Percentiles rank a stretch among this genome's conserved stretches.
These are phyloP conservation scores for Poecilia latipinna DNA, from an alignment of 2,113 vertebrate species.

Conservation along the genomic window DNA sequence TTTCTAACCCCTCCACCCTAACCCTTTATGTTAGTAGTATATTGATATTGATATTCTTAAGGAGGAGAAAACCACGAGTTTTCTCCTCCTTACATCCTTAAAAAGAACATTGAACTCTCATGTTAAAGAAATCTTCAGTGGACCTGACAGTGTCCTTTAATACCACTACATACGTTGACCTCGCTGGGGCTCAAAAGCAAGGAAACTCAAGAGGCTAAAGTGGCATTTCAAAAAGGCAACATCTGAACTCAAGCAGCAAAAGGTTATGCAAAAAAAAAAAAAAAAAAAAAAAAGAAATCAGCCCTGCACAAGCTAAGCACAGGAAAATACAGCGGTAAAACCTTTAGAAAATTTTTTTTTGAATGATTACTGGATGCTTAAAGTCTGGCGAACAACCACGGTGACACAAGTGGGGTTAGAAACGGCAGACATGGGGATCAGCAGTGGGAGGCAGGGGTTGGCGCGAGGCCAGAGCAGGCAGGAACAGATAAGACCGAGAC, in stretches of 20 bases:
- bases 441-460: background rate
- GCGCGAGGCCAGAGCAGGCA: background rate
- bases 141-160: background rate
- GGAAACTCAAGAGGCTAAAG: background rate
- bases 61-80: background rate
- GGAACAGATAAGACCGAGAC: background rate
- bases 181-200: background rate
- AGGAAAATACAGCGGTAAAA: background rate
- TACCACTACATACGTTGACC: constrained; percentile 6
- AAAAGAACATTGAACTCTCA: background rate
- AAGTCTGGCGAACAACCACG: background rate
- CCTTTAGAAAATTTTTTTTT: background rate
- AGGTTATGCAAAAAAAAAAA: background rate
- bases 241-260: background rate
- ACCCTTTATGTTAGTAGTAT: background rate
- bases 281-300: background rate
- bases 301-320: background rate
- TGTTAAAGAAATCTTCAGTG: background rate
- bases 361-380: background rate
- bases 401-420: background rate
- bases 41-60: too few species aligned
- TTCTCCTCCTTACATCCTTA: background rate
- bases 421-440: constrained; percentile 7
- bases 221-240: background rate
- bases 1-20: background rate